Percentiles rank a stretch among this genome's conserved stretches.
phyloP scores from a whole-genome alignment of 1,140 invertebrate genomes.

The Carposina sasakii region DNA sequence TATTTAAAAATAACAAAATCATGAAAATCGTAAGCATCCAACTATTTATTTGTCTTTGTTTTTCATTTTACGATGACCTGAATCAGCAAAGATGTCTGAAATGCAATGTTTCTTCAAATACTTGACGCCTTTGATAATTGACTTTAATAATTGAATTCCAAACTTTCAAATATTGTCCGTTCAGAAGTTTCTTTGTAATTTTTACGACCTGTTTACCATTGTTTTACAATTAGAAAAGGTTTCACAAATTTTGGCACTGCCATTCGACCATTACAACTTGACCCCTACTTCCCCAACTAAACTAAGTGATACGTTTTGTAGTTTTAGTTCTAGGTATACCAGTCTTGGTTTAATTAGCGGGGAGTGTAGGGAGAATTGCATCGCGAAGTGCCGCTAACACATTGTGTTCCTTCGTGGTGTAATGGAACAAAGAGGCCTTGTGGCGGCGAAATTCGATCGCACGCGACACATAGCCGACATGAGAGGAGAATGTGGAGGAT shows the following conservation, averaged over 20 bases:
- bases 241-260: constrained; percentile 61
- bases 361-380: constrained; percentile 41
- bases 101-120: constrained; percentile 43
- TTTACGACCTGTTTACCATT: constrained; percentile 51
- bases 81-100: no score
- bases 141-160: no score
- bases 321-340: background rate
- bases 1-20: no score
- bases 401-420: constrained; percentile 39
- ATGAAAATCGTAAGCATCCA: no score
- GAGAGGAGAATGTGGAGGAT: constrained; percentile 24
- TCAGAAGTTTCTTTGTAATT: no score
- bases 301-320: background rate
- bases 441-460: constrained; percentile 50
- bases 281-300: constrained; percentile 10
- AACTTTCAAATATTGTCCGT: background rate
- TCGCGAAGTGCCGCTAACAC: constrained; percentile 52
- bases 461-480: constrained; percentile 51
- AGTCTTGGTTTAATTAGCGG: constrained; percentile 49
- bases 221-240: constrained; percentile 58
- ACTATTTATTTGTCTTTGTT: no score
- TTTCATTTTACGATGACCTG: no score
- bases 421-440: constrained; percentile 41
- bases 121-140: no score
- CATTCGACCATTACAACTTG: constrained; percentile 24